A percentile compares a stretch with the other conserved stretches of the same genome.
Evolutionary conservation across 2,797 vertebrate species (phyloP).

Genomic region (Scomberomorus guttatus): DNA sequence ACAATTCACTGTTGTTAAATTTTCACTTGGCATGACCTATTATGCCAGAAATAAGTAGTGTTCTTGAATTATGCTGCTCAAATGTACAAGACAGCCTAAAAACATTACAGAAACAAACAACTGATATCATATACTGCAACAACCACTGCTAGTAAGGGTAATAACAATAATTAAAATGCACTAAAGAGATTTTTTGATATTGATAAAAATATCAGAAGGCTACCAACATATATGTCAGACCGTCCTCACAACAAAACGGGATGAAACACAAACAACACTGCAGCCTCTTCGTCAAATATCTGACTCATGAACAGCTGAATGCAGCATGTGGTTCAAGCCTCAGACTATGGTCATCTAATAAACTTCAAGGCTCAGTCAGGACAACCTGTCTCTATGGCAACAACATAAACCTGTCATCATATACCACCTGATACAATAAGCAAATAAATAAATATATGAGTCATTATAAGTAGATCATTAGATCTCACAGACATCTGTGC

Average conservation of each 20-base stretch:
- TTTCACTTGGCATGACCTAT: neutral
- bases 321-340: neutral
- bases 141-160: neutral
- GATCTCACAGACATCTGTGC: neutral
- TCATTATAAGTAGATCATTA: too few species aligned
- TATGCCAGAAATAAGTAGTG: neutral
- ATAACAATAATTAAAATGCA: neutral
- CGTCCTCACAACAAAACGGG: neutral
- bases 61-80: neutral
- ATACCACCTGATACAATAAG: neutral
- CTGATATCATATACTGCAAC: neutral
- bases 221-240: neutral
- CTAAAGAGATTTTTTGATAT: neutral
- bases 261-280: neutral
- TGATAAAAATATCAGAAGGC: neutral
- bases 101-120: neutral
- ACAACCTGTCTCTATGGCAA: slow-evolving; percentile 45
- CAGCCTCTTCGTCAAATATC: neutral
- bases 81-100: neutral
- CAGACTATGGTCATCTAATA: slow-evolving; percentile 8
- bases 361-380: slow-evolving; percentile 17
- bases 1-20: neutral
- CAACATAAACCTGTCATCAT: slow-evolving; percentile 25
- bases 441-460: neutral
- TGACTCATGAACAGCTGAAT: slow-evolving; percentile 18